phyloP scores from a whole-genome alignment of 2,113 vertebrate species.

The Dinomys branickii region DNA sequence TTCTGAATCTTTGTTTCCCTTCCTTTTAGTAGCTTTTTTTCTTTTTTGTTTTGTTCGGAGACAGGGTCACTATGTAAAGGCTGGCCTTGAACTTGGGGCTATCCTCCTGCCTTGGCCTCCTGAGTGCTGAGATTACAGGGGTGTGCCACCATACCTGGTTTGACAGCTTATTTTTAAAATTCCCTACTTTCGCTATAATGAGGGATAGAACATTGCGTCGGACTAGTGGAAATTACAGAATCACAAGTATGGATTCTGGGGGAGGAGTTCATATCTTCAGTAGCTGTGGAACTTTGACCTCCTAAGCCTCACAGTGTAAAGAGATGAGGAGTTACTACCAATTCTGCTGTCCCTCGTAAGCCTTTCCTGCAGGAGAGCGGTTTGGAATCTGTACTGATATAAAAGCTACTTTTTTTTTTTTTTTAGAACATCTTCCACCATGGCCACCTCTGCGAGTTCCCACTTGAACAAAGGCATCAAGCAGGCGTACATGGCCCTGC shows the following conservation, averaged over 20 bases:
- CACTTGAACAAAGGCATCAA: slow-evolving; percentile 94
- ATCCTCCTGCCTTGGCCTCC: neutral
- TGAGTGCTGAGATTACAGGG: neutral
- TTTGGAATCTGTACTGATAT: neutral
- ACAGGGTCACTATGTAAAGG: neutral
- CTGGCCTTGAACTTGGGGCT: neutral
- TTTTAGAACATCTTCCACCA: slow-evolving; percentile 85
- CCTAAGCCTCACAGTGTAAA: neutral
- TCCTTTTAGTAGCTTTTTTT: neutral
- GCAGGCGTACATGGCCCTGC: slow-evolving; percentile 94
- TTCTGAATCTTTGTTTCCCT: neutral
- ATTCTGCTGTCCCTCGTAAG: neutral
- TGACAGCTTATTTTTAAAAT: neutral
- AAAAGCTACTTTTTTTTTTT: neutral
- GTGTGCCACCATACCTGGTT: neutral
- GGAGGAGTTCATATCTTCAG: neutral
- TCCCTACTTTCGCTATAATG: neutral
- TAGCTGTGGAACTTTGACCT: neutral
- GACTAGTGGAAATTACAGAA: neutral
- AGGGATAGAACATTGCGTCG: neutral
- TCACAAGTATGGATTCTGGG: neutral
- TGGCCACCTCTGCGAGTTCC: slow-evolving; percentile 94
- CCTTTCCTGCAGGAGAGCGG: neutral
- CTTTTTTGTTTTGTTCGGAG: neutral
- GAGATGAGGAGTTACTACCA: neutral